Base-by-base conservation (phyloP, 2,888 invertebrate species). In the Tiliacea citrago region DNA sequence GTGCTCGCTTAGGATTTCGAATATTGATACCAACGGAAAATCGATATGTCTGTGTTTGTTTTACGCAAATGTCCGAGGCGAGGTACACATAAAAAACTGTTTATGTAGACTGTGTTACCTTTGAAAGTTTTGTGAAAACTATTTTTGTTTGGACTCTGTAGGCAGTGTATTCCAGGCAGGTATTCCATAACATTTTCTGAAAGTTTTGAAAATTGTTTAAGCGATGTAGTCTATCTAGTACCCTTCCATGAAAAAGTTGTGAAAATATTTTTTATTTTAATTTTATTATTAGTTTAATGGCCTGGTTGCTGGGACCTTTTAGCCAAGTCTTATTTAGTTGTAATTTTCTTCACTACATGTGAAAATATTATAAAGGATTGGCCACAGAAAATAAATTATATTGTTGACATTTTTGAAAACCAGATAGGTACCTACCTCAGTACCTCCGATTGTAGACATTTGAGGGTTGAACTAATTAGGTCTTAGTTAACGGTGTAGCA, bases 41-140 rank as follows among this genome's bases (percentile, higher is more conserved):
- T 82, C 82, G 66, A 84, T 82, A 75, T 47, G 85, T 84, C 85
- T 84, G 75, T 82, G 84, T 84, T 82, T 80, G 69, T 63, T 68
- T 45, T 49, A 61, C 68, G 62, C 60, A 81, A 80, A 81, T 69
- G 67, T 80, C 39, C 68, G 61, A 68, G 49, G 63, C 16, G n/a
- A n/a, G 35, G 42, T 55, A 72, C 45, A 73, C 73, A 78, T 7
- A 16, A 49, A 61, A 71, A 60, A n/a, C 24, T 72, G 51, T 67
- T 73, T 63, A 45, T 55, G 35, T 51, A 39, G 39, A 35, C 72
- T 42, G 21, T 61, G 70, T 68, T 69, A 51, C 24, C 51, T 63
- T 53, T 77, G n/a, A 60, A 55, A 42, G 49, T 67, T 69, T 45
- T 60, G 39, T 69, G 53, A 29, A 13, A 49, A 68, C 61, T 51